These are phyloP conservation scores for Cheilosia variabilis DNA, from an alignment of 2,888 invertebrate genomes.

Conservation along the genomic window DNA sequence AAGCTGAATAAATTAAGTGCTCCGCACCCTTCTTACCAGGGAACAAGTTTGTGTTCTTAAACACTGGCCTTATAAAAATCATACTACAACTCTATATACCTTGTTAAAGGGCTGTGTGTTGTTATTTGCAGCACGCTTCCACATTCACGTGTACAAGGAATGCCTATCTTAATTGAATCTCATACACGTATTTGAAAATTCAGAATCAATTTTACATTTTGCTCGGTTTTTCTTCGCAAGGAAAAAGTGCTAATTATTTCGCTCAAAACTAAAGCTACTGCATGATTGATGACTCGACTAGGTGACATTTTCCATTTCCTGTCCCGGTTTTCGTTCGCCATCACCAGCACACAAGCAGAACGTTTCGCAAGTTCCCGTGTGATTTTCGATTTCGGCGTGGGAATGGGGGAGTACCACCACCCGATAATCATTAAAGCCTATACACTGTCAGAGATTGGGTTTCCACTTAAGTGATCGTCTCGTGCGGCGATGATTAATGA, in stretches of 20 bases:
- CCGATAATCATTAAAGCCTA: conserved; percentile 18
- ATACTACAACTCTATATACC: background rate
- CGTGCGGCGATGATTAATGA: conserved; percentile 62
- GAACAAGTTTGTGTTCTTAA: too few relatives aligned
- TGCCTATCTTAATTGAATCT: conserved; percentile 66
- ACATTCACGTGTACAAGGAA: conserved; percentile 1
- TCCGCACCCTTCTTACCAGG: too few relatives aligned
- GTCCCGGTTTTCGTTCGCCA: conserved; percentile 6
- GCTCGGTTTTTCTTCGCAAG: conserved; percentile 8
- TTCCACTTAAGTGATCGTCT: conserved; percentile 32
- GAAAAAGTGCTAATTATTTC: conserved; percentile 41
- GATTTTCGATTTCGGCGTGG: conserved; percentile 21
- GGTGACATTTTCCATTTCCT: conserved; percentile 72
- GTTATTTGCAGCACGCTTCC: conserved; percentile 22
- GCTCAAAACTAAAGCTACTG: conserved; percentile 20
- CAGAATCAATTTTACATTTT: conserved; percentile 53
- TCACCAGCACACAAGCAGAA: conserved; percentile 4
- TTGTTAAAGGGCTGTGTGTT: conserved; percentile 4
- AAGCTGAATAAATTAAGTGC: too few relatives aligned
- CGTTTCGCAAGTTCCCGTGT: conserved; percentile 7
- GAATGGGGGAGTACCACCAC: background rate
- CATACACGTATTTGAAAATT: conserved; percentile 17
- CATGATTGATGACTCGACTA: conserved; percentile 56
- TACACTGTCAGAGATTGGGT: conserved; percentile 32
- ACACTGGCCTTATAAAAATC: too few relatives aligned